These are phyloP conservation scores for Rambutsinella grinnellia DNA, from an alignment of 2,888 invertebrate species.

Conservation along the genomic window DNA sequence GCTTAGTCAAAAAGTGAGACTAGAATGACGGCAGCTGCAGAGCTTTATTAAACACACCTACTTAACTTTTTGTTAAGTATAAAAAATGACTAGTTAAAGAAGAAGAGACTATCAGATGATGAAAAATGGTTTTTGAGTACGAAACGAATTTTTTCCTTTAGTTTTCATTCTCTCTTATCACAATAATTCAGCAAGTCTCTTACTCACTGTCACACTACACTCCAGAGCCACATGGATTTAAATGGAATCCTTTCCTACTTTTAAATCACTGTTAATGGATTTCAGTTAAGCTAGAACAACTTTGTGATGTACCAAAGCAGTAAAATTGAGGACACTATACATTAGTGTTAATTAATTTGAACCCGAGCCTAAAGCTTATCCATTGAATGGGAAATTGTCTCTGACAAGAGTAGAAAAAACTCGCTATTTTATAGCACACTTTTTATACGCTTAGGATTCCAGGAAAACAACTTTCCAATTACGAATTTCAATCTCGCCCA, in stretches of 20 bases:
- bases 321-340: too few species aligned
- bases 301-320: too few species aligned
- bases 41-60: constrained; percentile 15
- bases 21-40: neutral
- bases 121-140: constrained; percentile 24
- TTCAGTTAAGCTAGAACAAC: too few species aligned
- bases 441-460: too few species aligned
- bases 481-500: constrained; percentile 17
- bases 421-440: too few species aligned
- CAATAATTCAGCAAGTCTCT: neutral
- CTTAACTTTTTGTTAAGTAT: constrained; percentile 29
- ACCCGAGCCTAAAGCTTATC: too few species aligned
- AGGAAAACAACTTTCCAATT: constrained; percentile 23
- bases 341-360: too few species aligned
- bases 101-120: constrained; percentile 21
- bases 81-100: constrained; percentile 11
- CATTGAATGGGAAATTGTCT: too few species aligned
- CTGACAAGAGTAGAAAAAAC: too few species aligned
- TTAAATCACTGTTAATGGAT: too few species aligned
- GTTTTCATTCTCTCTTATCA: neutral
- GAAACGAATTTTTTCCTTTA: constrained; percentile 10
- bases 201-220: neutral
- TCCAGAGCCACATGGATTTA: neutral
- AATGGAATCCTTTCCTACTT: too few species aligned
- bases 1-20: neutral